These are phyloP conservation scores for Dryomyza anilis DNA, from an alignment of 2,888 invertebrate genomes.

Conservation along the genomic window DNA sequence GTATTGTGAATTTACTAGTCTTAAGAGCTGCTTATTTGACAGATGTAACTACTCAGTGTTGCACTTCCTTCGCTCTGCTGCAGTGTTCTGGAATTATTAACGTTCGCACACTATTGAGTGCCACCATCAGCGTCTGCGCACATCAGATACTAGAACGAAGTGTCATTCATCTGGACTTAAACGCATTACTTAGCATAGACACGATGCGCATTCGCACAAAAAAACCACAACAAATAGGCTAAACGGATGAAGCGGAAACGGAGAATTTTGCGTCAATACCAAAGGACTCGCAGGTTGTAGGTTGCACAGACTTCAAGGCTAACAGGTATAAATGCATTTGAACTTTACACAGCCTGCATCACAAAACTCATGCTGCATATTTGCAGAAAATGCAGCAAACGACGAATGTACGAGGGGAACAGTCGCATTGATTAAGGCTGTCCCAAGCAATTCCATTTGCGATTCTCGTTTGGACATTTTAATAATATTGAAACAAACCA, in stretches of 20 bases:
- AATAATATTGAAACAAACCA: background rate
- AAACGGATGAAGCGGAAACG: background rate
- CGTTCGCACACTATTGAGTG: constrained; percentile 37
- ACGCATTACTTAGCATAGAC: constrained; percentile 55
- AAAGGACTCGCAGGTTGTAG: background rate
- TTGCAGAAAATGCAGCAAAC: background rate
- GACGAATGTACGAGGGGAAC: background rate
- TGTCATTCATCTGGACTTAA: constrained; percentile 59
- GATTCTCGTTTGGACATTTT: background rate
- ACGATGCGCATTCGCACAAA: background rate
- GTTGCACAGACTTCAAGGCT: constrained; percentile 48
- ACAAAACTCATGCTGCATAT: constrained; percentile 32
- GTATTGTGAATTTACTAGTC: too few relatives aligned
- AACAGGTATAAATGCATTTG: constrained; percentile 54
- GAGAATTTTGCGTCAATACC: background rate
- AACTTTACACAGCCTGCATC: constrained; percentile 48
- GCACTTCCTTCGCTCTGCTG: background rate
- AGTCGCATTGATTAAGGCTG: background rate
- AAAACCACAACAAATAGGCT: background rate
- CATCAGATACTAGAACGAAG: constrained; percentile 50
- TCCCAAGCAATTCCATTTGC: background rate
- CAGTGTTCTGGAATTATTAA: constrained; percentile 27
- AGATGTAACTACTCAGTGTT: too few relatives aligned
- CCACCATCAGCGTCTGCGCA: constrained; percentile 42
- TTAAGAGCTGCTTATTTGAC: too few relatives aligned